These are phyloP conservation scores for Turdus rufiventris DNA, from an alignment of 2,113 vertebrate genomes.

Conservation along the genomic window DNA sequence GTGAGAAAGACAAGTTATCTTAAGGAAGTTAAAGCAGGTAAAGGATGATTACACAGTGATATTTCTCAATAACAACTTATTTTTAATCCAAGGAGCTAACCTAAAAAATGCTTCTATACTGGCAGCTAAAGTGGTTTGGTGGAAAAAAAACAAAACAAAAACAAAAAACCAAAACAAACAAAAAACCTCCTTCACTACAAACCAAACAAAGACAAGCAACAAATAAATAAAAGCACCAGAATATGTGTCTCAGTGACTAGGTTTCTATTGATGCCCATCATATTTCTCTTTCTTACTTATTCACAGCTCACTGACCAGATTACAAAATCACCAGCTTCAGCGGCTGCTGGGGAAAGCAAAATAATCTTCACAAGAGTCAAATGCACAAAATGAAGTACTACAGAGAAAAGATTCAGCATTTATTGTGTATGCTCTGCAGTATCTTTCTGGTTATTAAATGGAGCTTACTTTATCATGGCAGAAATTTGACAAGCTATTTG, in stretches of 20 bases:
- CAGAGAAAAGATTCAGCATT: not conserved
- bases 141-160: not conserved
- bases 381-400: not conserved
- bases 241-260: not conserved
- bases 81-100: not conserved
- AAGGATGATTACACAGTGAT: not conserved
- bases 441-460: not conserved
- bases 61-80: not conserved
- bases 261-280: not conserved
- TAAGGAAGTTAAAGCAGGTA: not conserved
- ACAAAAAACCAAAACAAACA: not conserved
- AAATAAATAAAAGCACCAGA: not conserved
- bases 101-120: not conserved
- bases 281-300: not conserved
- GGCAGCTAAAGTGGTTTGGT: not conserved
- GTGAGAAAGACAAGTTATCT: not conserved
- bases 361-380: not conserved
- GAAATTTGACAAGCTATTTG: not conserved
- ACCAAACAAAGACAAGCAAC: not conserved
- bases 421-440: not conserved
- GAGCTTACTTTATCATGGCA: not conserved
- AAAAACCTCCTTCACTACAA: not conserved
- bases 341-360: not conserved
- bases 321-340: not conserved
- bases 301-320: not conserved